These are phyloP conservation scores for Orientallactaga sibirica DNA, from an alignment of 2,797 vertebrate genomes.

Conservation along the genomic window DNA sequence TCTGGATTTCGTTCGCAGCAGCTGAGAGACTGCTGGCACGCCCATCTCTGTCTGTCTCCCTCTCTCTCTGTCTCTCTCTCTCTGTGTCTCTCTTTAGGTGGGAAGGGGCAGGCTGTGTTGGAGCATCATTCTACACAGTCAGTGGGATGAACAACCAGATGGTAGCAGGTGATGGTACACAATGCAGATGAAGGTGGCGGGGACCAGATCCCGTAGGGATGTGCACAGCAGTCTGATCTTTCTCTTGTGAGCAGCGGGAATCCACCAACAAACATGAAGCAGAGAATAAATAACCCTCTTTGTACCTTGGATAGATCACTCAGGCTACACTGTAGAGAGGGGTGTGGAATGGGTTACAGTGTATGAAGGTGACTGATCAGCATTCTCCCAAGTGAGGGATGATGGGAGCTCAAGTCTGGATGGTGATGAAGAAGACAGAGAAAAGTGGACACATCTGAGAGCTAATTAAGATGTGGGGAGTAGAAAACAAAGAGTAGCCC, in stretches of 20 bases:
- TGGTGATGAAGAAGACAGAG: background rate
- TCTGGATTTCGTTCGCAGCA: too few relatives aligned
- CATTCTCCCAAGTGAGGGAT: background rate
- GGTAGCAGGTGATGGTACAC: background rate
- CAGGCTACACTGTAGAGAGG: background rate
- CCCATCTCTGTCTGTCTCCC: too few relatives aligned
- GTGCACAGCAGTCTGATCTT: background rate
- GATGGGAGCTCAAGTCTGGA: background rate
- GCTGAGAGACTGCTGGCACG: too few relatives aligned
- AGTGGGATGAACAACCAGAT: background rate
- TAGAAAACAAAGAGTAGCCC: background rate
- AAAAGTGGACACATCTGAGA: background rate
- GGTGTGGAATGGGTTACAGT: accelerated
- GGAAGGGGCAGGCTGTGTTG: background rate
- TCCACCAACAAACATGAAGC: background rate
- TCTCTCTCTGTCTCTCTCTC: too few relatives aligned
- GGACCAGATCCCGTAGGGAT: background rate
- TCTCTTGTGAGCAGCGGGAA: background rate
- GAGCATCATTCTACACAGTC: background rate
- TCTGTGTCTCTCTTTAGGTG: background rate
- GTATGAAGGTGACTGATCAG: background rate
- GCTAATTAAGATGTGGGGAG: background rate
- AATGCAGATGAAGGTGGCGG: background rate
- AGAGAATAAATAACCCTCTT: background rate
- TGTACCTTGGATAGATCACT: background rate